Evolutionary conservation across 1,140 invertebrate species (phyloP).

Genomic region (Pantala flavescens): DNA sequence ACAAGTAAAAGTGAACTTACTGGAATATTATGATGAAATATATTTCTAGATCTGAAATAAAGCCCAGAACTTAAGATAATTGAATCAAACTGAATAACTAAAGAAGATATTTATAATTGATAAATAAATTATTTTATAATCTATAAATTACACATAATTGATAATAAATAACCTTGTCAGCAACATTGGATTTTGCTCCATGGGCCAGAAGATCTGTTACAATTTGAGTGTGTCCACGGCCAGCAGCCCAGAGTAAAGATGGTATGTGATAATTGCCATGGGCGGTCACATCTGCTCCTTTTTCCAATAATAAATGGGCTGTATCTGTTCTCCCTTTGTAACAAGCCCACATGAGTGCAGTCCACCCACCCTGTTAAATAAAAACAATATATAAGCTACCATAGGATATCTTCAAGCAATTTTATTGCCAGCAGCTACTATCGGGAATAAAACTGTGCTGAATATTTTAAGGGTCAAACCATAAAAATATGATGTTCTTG

Average conservation of each 20-base stretch:
- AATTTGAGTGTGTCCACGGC: constrained; percentile 77
- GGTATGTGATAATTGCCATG: constrained; percentile 94
- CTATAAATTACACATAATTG: no score
- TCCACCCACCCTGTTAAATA: constrained; percentile 78
- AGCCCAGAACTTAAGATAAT: no score
- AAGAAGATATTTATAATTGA: no score
- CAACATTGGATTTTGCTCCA: constrained; percentile 83
- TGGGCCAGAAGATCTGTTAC: constrained; percentile 68
- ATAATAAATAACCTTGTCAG: constrained; percentile 59
- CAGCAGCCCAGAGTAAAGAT: constrained; percentile 87
- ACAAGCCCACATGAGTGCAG: constrained; percentile 92
- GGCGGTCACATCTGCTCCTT: constrained; percentile 86
- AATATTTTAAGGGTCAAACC: constrained; percentile 14
- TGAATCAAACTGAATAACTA: no score
- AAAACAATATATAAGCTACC: background rate
- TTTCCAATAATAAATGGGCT: constrained; percentile 70
- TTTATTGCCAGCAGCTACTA: constrained; percentile 14
- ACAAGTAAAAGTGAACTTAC: background rate
- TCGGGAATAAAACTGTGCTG: background rate
- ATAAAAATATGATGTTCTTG: no score
- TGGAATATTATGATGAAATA: background rate
- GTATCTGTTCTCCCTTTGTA: constrained; percentile 81
- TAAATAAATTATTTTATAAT: no score
- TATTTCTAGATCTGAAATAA: no score
- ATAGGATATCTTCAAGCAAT: constrained; percentile 12